Conservation (phyloP, 2,113 vertebrate species). For the Urocitellus parryii region DNA sequence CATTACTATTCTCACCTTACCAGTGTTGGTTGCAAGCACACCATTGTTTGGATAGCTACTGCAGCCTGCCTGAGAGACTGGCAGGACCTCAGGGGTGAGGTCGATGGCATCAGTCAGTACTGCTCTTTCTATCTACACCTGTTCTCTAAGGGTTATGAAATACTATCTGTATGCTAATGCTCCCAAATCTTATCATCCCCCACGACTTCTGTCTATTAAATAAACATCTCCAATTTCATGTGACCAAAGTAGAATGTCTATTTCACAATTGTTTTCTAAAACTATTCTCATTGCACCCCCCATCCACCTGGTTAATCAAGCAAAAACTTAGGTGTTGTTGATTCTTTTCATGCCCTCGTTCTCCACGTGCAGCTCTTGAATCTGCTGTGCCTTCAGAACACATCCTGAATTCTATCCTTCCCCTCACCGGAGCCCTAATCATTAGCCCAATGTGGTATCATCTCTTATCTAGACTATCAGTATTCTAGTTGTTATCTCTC, state of each 20-base stretch:
- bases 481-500: background rate
- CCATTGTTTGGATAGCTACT: background rate
- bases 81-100: background rate
- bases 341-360: background rate
- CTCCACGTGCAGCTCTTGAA: background rate
- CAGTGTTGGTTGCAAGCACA: background rate
- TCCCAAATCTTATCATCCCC: background rate
- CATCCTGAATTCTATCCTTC: background rate
- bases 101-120: background rate
- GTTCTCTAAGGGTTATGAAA: background rate
- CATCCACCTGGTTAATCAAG: background rate
- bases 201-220: background rate
- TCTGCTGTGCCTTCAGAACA: background rate
- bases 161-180: background rate
- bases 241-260: background rate
- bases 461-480: background rate
- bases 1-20: background rate
- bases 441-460: background rate
- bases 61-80: background rate
- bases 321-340: background rate
- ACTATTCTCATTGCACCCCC: background rate
- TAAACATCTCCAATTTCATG: background rate
- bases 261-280: background rate
- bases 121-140: background rate
- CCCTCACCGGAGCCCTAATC: too few species aligned